phyloP scores from a whole-genome alignment of 2,888 invertebrate species.

The Eristalis arbustorum region DNA sequence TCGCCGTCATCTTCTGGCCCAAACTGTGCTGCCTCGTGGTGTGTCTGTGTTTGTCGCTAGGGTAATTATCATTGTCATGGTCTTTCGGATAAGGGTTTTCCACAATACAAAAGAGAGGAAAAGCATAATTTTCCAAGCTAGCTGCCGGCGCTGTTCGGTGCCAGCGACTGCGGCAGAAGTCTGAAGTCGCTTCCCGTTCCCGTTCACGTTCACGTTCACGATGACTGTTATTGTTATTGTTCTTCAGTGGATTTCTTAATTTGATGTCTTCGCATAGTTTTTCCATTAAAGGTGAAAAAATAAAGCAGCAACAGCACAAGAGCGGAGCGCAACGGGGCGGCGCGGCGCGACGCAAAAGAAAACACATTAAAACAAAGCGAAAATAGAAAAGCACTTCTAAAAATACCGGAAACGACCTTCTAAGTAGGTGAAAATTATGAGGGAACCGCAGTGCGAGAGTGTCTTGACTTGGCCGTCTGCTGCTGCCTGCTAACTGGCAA shows the following conservation, averaged over 20 bases:
- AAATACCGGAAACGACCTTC: constrained; percentile 69
- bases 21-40: background rate
- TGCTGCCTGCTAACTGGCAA: background rate
- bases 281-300: constrained; percentile 50
- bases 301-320: constrained; percentile 12
- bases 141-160: background rate
- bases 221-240: constrained; percentile 42
- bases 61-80: constrained; percentile 66
- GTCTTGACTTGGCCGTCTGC: background rate
- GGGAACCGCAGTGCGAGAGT: constrained; percentile 37
- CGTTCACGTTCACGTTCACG: constrained; percentile 10
- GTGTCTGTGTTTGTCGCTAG: background rate
- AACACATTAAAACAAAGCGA: constrained; percentile 53
- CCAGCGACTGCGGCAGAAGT: background rate
- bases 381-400: constrained; percentile 64
- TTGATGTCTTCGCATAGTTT: constrained; percentile 57
- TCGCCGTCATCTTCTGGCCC: background rate
- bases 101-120: constrained; percentile 40
- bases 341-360: constrained; percentile 15
- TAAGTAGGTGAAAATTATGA: constrained; percentile 69
- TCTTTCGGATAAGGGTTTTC: constrained; percentile 48
- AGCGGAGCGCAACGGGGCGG: background rate
- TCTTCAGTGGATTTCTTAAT: constrained; percentile 58
- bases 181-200: background rate
- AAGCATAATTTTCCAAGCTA: constrained; percentile 57